Evolutionary conservation across 2,113 vertebrate species (phyloP).

Genomic region (Antigone vipio): DNA sequence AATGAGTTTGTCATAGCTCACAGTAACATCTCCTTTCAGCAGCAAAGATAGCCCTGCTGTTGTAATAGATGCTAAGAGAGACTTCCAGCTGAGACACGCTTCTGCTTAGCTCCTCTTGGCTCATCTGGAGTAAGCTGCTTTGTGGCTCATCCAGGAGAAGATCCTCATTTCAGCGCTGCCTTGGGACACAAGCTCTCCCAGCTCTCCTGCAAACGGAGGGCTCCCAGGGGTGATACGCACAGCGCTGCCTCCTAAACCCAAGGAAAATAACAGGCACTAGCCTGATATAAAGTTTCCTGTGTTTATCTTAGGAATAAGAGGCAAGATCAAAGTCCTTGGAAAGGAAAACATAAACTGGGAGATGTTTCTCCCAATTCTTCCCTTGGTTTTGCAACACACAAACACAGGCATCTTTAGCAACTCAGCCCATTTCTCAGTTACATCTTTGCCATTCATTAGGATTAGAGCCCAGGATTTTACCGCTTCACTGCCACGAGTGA

Average conservation of each 20-base stretch:
- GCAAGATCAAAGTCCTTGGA: neutral
- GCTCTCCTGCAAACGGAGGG: neutral
- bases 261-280: neutral
- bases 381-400: neutral
- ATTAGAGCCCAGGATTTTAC: neutral
- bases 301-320: neutral
- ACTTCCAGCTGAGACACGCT: conserved; percentile 42
- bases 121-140: conserved; percentile 34
- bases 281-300: neutral
- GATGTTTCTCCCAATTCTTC: neutral
- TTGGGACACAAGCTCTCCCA: neutral
- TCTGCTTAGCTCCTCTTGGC: conserved; percentile 16
- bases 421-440: neutral
- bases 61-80: conserved; percentile 56
- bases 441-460: neutral
- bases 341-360: neutral
- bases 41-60: conserved; percentile 49
- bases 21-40: conserved; percentile 25
- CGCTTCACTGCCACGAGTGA: neutral
- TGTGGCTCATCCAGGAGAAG: conserved; percentile 17
- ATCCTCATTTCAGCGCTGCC: neutral
- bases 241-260: neutral
- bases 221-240: neutral
- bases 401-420: neutral
- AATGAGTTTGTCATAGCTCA: conserved; percentile 59